These are phyloP conservation scores for Cryptomyrus ogoouensis DNA, from an alignment of 2,113 vertebrate genomes.

Conservation along the genomic window DNA sequence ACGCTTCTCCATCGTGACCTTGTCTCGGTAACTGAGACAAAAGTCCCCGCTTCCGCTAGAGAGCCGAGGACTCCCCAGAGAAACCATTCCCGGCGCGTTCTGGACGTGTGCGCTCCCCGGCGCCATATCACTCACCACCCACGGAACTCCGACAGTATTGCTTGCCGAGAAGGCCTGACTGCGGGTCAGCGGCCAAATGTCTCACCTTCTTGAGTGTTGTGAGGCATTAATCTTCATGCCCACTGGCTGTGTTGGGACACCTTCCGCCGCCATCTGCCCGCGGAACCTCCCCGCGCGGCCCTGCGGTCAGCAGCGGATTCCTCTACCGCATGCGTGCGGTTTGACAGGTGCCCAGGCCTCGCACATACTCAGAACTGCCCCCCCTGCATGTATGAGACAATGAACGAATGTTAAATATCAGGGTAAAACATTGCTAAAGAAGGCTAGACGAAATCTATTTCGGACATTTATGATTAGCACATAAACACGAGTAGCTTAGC, in stretches of 20 bases:
- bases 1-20: constrained; percentile 42
- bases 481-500: neutral
- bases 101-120: constrained; percentile 39
- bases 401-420: neutral
- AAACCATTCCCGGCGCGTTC: constrained; percentile 43
- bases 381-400: neutral
- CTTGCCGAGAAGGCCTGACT: constrained; percentile 56
- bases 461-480: neutral
- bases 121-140: constrained; percentile 46
- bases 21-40: constrained; percentile 40
- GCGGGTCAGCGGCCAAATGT: constrained; percentile 67
- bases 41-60: constrained; percentile 39
- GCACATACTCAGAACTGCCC: neutral
- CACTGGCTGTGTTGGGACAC: constrained; percentile 63
- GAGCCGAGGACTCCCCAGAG: constrained; percentile 43
- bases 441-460: neutral
- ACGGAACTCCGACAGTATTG: constrained; percentile 48
- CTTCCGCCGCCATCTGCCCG: constrained; percentile 62
- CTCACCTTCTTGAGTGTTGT: constrained; percentile 65
- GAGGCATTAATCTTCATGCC: constrained; percentile 61
- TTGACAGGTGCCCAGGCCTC: neutral
- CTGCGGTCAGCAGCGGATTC: constrained; percentile 37
- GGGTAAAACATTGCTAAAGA: neutral
- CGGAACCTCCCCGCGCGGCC: constrained; percentile 40
- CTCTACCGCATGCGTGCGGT: neutral